Evolutionary conservation across 2,113 vertebrate species (phyloP).

Genomic region (Pollimyrus isidori): DNA sequence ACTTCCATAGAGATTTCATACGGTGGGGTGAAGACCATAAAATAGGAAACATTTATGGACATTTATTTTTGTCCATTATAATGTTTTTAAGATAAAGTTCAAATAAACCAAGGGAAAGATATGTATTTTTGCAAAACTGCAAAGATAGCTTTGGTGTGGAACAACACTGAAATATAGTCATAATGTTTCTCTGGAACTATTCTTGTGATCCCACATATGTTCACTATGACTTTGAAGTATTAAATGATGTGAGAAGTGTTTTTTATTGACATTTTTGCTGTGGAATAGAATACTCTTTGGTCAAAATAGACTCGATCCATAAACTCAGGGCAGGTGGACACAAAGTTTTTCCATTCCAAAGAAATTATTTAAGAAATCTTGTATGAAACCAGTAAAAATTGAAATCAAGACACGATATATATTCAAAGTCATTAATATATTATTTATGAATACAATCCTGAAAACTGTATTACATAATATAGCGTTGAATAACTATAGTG

Average conservation of each 20-base stretch:
- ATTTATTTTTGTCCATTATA: neutral
- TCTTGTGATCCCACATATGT: slow-evolving; percentile 35
- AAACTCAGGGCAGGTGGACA: slow-evolving; percentile 33
- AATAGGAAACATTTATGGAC: neutral
- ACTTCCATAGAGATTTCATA: neutral
- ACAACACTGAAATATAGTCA: slow-evolving; percentile 26
- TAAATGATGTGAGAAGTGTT: slow-evolving; percentile 33
- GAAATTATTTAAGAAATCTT: slow-evolving; percentile 16
- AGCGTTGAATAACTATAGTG: neutral
- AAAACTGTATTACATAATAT: neutral
- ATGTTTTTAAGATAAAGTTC: neutral
- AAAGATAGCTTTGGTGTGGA: neutral
- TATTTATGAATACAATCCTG: neutral
- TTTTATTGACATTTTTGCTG: slow-evolving; percentile 50
- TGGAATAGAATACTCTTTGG: slow-evolving; percentile 46
- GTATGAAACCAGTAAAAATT: neutral
- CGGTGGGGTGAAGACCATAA: neutral
- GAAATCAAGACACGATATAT: neutral
- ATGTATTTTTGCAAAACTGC: slow-evolving; percentile 23
- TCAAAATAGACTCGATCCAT: slow-evolving; percentile 45
- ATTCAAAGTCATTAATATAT: neutral
- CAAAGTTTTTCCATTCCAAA: slow-evolving; percentile 28
- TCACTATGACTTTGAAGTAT: slow-evolving; percentile 41
- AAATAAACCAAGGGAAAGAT: neutral
- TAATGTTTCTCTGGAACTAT: slow-evolving; percentile 30